These are phyloP conservation scores for Hipposideros armiger DNA, from an alignment of 2,113 vertebrate species.

Conservation along the genomic window DNA sequence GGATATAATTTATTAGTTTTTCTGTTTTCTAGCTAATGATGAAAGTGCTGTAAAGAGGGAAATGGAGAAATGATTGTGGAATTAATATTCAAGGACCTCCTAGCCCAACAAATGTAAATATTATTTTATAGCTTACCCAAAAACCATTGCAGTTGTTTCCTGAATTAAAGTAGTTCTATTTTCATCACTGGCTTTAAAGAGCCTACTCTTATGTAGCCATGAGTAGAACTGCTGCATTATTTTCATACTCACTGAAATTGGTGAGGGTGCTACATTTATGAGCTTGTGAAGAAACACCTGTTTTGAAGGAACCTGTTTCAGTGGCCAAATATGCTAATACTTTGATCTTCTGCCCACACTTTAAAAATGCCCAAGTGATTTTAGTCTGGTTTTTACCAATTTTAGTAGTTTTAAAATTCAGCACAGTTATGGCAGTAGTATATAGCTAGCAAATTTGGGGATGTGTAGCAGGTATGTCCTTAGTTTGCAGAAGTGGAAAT, in stretches of 20 bases:
- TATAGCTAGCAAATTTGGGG: background rate
- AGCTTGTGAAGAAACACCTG: conserved; percentile 15
- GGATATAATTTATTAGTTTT: background rate
- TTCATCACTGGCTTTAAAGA: background rate
- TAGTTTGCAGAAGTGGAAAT: background rate
- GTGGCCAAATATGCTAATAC: conserved; percentile 17
- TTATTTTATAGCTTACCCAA: conserved; percentile 5
- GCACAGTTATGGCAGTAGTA: background rate
- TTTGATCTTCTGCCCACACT: conserved; percentile 34
- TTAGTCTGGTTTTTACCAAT: background rate
- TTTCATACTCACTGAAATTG: conserved; percentile 48
- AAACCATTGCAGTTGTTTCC: background rate
- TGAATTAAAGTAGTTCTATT: conserved; percentile 26
- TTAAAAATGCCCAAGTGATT: conserved; percentile 1
- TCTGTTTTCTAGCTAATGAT: conserved; percentile 27
- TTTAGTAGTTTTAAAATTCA: conserved; percentile 12
- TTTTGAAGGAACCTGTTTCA: background rate
- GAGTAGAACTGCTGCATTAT: background rate
- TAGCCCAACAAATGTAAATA: background rate
- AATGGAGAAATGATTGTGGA: conserved; percentile 8
- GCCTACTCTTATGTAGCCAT: background rate
- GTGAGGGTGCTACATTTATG: background rate
- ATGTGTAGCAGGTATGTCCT: background rate
- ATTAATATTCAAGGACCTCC: background rate
- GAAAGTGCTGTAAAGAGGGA: background rate